Evolutionary conservation across 92 coral and sea anemone species (phyloP), one percentile per base, ranked within the genome.

Genomic region (Porites rus): DNA sequence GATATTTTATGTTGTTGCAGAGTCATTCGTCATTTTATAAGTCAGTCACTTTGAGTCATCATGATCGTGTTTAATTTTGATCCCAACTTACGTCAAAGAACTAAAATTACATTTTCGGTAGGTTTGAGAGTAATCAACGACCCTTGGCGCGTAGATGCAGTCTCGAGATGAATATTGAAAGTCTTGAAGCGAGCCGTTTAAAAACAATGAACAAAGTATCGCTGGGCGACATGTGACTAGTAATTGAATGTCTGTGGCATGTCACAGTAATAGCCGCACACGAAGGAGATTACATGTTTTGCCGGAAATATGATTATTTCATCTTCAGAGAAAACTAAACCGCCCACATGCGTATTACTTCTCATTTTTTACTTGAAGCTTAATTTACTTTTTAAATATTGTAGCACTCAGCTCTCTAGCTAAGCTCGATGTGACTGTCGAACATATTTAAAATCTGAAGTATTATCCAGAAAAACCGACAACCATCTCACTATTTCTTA

Each of bases 241-340:
- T 14, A 75, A 38, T 63, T 10, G 54, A 38, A 4, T 50, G 24
- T 65, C 17, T 50, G 54, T 65, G 68, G 81, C 63, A 4, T 46
- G 11, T 17, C 16, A 70, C 66, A 12, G 10, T 22, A 75, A 14
- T 38, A 38, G 43, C 60, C 83, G 20, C 83, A n/a, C 20, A 22
- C 8, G 31, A 18, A 43, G 71, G 31, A 28, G 31, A 28, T 28
- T 2, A 28, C 31, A 25, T 77, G 70, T 77, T 77, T 77, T 38
- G 59, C 83, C 72, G 72, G 83, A 78, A 78, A 77, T 38, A n/a
- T 24, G 68, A n/a, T 65, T 17, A 13, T 69, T 19, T 56, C 18
- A 22, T 3, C 16, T 0, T 12, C 31, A 60, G 14, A 16, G 61
- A 76, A 18, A 28, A 31, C 16, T 69, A 21, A 22, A 19, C 68